Base-by-base conservation (phyloP, 2,888 invertebrate genomes). In the Unio pictorum region DNA sequence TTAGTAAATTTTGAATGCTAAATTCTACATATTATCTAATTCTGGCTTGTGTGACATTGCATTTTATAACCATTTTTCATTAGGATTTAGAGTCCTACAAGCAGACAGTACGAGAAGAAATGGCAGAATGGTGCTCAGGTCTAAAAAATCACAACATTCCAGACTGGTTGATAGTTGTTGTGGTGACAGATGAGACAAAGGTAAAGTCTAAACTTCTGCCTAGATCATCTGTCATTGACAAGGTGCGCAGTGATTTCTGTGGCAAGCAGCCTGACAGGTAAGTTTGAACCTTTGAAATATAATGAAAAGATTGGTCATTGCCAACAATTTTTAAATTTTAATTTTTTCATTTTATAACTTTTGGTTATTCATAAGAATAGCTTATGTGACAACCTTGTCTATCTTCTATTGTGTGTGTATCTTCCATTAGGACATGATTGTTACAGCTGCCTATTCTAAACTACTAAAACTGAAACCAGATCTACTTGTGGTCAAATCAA, bases 71-170 rank as follows among this genome's bases (percentile, higher is more conserved):
- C 18, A 26, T 67, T 70, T 66, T 57, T 89, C 90, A 73, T 63
- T 87, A 97, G 97, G 98, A 98, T 91, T 92, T 97, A 81, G 98
- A 98, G 90, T 92, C 93, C 66, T 98, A 98, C 89, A 97, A 97
- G 91, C 92, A 94, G 65, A 93, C 93, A 66, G 93, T 96, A n/a
- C 93, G 94, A 90, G 97, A 98, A 88, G 96, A 96, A 83, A 95
- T 98, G 80, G 95, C 95, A 87, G 91, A 92, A 80, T 98, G 98
- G 98, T 91, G 96, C 67, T 94, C 95, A 85, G 93, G 93, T 81
- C 91, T 98, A 78, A 93, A 93, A 78, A 93, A 93, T 71, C 93
- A 93, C 85, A 94, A 94, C 72, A 93, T 96, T 69, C 93, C 93
- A 67, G 97, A 98, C 90, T 98, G 97, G 97, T 93, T 98, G 93